Base-by-base conservation (phyloP, 2,888 invertebrate genomes). In the Lasioglossum villosulum region DNA sequence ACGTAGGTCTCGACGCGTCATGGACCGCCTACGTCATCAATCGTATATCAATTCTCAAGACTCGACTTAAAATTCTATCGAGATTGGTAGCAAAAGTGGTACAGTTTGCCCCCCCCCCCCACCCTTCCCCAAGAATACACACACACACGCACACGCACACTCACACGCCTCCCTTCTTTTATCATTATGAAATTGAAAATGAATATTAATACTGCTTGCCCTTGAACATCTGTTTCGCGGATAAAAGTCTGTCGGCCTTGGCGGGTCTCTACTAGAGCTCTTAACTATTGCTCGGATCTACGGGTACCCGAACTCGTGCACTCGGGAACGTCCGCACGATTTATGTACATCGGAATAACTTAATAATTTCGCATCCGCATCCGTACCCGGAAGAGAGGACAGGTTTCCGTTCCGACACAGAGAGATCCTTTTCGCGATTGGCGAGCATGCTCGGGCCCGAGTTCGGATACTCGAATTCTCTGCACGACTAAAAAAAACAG, bases 141-240 rank as follows among this genome's bases (percentile, higher is more conserved):
- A 52, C 23, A 52, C 8, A 52, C 5, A 19, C 23, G 3, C 10
- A n/a, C 52, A n/a, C 3, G 0, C 52, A 52, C 52, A 52, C 52
- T 0, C 23, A 8, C 52, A 52, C n/a, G 3, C 4, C 56, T n/a
- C 12, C n/a, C 45, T 19, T 30, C 23, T 23, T 27, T 42, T 30
- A 72, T 10, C 48, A 30, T 30, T 72, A 42, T 42, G 42, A 71
- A 71, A 71, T 72, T 45, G 72, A 52, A 52, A 48, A 73, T 73
- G 23, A 70, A 70, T 70, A 70, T 70, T 70, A 70, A 70, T 70
- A 70, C 70, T 70, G 34, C 30, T 52, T 73, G 63, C 48, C 30
- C 52, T 73, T 73, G 48, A 73, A 73, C 34, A 52, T 73, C 48
- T 52, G 48, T 73, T 39, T 34, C 34, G 73, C 48, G 34, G 34